Evolutionary conservation across 2,113 vertebrate species (phyloP).

Genomic region (Pongo pygmaeus): DNA sequence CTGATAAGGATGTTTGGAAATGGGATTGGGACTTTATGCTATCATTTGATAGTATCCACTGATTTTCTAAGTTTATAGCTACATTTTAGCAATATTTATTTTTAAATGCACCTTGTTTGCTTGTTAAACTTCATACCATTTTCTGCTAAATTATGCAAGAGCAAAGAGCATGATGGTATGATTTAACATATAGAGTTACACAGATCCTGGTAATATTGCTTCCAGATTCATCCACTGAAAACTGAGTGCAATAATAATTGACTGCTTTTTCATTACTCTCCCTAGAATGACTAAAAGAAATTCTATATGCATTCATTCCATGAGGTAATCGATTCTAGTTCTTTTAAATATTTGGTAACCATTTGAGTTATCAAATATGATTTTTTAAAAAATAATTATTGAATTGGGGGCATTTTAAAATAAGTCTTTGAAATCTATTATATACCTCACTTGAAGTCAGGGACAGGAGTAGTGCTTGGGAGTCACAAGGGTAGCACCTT

Average conservation of each 20-base stretch:
- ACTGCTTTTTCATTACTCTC: background rate
- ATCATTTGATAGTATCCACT: background rate
- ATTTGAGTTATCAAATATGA: background rate
- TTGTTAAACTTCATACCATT: background rate
- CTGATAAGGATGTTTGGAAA: background rate
- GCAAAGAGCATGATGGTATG: background rate
- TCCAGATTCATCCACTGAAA: background rate
- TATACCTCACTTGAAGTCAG: background rate
- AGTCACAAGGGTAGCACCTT: background rate
- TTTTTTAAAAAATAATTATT: background rate
- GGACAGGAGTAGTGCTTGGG: background rate
- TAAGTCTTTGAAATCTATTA: background rate
- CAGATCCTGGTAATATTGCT: background rate
- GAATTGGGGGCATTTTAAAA: background rate
- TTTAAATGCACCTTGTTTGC: background rate
- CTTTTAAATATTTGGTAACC: constrained; percentile 46
- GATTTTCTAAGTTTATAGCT: background rate
- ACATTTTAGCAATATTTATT: constrained; percentile 23
- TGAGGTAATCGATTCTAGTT: background rate
- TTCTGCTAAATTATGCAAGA: background rate
- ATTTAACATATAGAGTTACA: background rate
- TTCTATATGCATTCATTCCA: background rate
- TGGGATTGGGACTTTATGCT: background rate
- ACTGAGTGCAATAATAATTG: background rate
- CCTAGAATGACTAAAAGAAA: constrained; percentile 15